Evolutionary conservation across 2,113 vertebrate species (phyloP), one percentile per base, ranked within the genome.

Genomic region (Martes martes): DNA sequence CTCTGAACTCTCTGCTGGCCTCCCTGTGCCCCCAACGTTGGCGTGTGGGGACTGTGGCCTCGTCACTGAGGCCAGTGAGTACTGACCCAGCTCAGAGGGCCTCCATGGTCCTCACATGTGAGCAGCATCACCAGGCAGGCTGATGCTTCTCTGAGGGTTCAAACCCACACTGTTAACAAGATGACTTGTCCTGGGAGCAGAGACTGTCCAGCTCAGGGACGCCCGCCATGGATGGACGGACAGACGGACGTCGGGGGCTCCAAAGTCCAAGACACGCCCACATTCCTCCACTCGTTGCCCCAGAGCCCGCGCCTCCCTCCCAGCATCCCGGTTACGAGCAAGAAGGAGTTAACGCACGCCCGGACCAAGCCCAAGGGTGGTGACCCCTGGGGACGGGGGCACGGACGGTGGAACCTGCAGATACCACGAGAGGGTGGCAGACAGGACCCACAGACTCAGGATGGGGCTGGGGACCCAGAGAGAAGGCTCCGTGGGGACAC

Each of bases 1-100:
- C 23, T 28, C 42, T 89, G 42, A 47, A 59, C 73, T 47, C 69
- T 69, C 74, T 26, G 6, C 71, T 65, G 86, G 83, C 82, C 84
- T 50, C 24, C 63, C 28, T 23, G 4, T 3, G 0, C 88, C 79
- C 85, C 36, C 26, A 39, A 50, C 5, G 5, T 42, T 74, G 71
- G 36, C 23, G 2, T 19, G 36, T 24, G 71, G 36, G 39, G 23
- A 42, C 21, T 11, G 3, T 10, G 50, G 47, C 91, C 61, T 92
- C 4, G 0, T 61, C 81, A 42, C 42, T 15, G 26, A 55, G 24
- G 2, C 24, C 3, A 7, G 4, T 0, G 2, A 13, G 4, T 1
- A 31, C 47, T 11, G 61, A 65, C 47, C 47, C 47, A 1, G 28
- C n/a, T 42, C 86, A 74, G 28, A 11, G 3, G 18, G 19, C n/a